Conservation (phyloP, 2,888 invertebrate species). For the Hydrotaea cyrtoneurina region DNA sequence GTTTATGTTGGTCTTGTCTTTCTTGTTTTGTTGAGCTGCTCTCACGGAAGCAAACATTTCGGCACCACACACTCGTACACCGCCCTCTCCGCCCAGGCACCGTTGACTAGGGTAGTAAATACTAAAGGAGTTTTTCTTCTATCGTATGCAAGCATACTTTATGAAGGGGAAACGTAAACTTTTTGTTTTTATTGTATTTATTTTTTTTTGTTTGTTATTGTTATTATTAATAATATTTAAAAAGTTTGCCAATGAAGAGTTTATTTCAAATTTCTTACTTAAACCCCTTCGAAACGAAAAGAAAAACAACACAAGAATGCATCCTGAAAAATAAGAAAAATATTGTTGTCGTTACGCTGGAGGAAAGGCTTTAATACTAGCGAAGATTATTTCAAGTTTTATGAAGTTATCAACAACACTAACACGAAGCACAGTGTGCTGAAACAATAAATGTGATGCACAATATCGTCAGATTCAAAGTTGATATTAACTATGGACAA, state of each 20-base stretch:
- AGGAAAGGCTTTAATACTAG: background rate
- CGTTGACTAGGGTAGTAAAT: too few species aligned
- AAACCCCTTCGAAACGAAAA: background rate
- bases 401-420: background rate
- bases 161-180: background rate
- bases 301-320: background rate
- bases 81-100: background rate
- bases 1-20: constrained; percentile 23
- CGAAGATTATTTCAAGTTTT: constrained; percentile 4
- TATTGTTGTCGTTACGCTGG: background rate
- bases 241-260: constrained; percentile 2
- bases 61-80: background rate
- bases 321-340: background rate
- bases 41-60: background rate
- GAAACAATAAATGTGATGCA: too few species aligned
- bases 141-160: background rate
- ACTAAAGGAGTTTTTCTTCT: too few species aligned
- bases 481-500: too few species aligned
- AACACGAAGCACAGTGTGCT: too few species aligned
- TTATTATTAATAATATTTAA: constrained; percentile 19
- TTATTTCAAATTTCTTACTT: background rate
- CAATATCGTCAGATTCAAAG: too few species aligned
- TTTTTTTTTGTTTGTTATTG: background rate
- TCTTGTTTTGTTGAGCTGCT: background rate
- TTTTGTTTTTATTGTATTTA: background rate